A percentile compares a stretch with the other conserved stretches of the same genome.
phyloP scores from a whole-genome alignment of 2,797 vertebrate genomes.

The Eulemur mongoz region DNA sequence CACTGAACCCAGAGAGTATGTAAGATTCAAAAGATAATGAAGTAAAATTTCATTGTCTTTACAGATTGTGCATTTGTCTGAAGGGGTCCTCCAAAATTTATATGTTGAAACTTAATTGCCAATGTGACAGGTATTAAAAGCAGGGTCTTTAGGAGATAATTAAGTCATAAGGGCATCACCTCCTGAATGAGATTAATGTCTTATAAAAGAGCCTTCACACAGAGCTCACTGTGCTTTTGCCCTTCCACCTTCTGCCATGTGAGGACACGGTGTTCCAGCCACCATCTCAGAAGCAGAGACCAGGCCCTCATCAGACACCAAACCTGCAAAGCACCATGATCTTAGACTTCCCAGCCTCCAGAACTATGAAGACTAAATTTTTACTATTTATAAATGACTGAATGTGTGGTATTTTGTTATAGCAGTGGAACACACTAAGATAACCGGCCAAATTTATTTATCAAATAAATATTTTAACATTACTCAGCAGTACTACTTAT shows the following conservation, averaged over 20 bases:
- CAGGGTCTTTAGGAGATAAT: too few relatives aligned
- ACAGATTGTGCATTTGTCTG: neutral
- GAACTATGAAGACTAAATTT: neutral
- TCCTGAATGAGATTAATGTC: neutral
- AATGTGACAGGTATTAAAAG: neutral
- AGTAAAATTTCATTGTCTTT: neutral
- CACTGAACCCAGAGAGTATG: neutral
- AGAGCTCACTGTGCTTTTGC: neutral
- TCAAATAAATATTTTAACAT: neutral
- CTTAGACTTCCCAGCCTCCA: neutral
- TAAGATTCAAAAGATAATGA: neutral
- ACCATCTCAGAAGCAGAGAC: neutral
- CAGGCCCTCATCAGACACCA: neutral
- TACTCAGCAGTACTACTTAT: neutral
- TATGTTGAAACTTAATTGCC: neutral
- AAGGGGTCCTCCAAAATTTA: neutral
- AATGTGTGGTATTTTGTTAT: neutral
- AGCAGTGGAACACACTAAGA: neutral
- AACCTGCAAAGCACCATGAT: neutral
- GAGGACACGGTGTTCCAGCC: neutral
- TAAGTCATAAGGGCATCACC: neutral
- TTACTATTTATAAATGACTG: neutral
- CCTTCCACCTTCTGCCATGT: neutral
- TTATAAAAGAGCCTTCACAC: neutral
- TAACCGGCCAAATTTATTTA: neutral